A percentile compares a stretch with the other conserved stretches of the same genome.
Evolutionary conservation across 23 tunicate species (phyloP).

Genomic region (Styela clava): DNA sequence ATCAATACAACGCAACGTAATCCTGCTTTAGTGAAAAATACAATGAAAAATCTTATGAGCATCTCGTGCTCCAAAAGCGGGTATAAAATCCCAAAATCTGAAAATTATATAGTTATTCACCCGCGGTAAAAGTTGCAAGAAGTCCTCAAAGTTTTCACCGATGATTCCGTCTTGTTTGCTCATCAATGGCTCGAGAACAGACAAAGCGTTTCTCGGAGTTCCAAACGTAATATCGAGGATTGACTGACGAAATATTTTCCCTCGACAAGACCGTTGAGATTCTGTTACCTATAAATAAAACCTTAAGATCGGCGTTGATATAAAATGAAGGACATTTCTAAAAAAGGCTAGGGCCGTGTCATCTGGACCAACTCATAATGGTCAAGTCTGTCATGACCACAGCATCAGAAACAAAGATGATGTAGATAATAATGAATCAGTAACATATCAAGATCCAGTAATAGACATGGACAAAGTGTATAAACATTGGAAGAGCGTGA

Average conservation of each 20-base stretch:
- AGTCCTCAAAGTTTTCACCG: background rate
- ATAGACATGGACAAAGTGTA: slow-evolving; percentile 31
- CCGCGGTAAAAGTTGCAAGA: background rate
- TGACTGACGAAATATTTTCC: background rate
- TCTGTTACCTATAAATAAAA: background rate
- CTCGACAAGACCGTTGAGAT: background rate
- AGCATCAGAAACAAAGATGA: slow-evolving; percentile 25
- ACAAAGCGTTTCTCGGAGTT: background rate
- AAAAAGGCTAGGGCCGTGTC: slow-evolving; percentile 36
- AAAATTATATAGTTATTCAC: no score
- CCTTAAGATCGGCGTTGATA: no score
- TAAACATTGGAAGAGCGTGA: no score
- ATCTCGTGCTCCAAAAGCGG: no score
- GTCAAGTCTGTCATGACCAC: slow-evolving; percentile 9
- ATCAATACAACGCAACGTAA: no score
- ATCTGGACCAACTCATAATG: slow-evolving; percentile 31
- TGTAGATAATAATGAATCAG: slow-evolving; percentile 10
- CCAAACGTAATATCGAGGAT: background rate
- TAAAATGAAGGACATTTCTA: no score
- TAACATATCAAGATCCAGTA: slow-evolving; percentile 12
- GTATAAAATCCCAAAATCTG: no score
- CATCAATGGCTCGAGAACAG: background rate
- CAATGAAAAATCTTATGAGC: no score
- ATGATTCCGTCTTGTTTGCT: background rate
- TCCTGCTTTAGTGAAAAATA: no score